phyloP scores from a whole-genome alignment of 2,888 invertebrate genomes.

The Drosophila atripex region DNA sequence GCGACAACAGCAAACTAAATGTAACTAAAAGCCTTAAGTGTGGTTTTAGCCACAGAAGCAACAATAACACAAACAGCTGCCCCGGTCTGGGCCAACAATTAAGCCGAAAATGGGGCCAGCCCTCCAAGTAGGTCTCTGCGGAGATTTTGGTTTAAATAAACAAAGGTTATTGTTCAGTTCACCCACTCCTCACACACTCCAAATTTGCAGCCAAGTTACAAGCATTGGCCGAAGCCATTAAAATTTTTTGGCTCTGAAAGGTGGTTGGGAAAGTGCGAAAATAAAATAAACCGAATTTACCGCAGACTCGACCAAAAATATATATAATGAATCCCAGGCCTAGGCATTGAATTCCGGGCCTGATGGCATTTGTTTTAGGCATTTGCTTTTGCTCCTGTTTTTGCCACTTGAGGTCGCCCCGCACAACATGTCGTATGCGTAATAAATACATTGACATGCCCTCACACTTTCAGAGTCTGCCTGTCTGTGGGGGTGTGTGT shows the following conservation, averaged over 20 bases:
- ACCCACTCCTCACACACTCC: constrained; percentile 1
- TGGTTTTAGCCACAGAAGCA: constrained; percentile 53
- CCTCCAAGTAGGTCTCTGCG: neutral
- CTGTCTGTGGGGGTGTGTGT: constrained; percentile 2
- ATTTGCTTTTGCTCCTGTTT: constrained; percentile 17
- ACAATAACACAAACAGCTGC: constrained; percentile 30
- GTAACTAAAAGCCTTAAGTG: constrained; percentile 63
- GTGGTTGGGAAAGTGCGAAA: constrained; percentile 9
- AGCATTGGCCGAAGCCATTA: constrained; percentile 14
- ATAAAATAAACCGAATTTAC: neutral
- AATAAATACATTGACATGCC: constrained; percentile 55
- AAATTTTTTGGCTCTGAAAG: constrained; percentile 10
- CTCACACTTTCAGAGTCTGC: constrained; percentile 2
- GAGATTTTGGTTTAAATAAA: constrained; percentile 25
- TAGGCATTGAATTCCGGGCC: neutral
- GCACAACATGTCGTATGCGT: constrained; percentile 63
- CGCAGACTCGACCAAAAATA: neutral
- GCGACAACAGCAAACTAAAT: constrained; percentile 55
- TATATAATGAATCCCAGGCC: neutral
- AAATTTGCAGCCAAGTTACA: constrained; percentile 12
- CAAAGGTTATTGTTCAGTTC: constrained; percentile 24
- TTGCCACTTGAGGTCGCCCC: constrained; percentile 43
- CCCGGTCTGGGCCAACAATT: constrained; percentile 47
- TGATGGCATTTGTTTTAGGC: constrained; percentile 4
- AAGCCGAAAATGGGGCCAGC: constrained; percentile 34